Base-by-base conservation (phyloP, 2,113 vertebrate genomes). In the Litocranius walleri region DNA sequence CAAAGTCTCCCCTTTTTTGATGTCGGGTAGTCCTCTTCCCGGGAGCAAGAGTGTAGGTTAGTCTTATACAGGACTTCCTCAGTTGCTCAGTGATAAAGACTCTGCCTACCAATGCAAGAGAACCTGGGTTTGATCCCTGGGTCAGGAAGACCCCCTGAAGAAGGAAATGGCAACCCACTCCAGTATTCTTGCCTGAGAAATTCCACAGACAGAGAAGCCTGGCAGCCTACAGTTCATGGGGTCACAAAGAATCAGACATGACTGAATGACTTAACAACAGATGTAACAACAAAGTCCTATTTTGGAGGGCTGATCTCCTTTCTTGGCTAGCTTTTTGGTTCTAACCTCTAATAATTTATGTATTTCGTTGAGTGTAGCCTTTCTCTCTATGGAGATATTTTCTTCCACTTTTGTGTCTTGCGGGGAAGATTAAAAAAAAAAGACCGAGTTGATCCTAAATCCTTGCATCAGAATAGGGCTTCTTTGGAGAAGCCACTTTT, bases 371-470 rank as follows among this genome's bases (percentile, higher is more conserved):
- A 83, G 74, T 1, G 6, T 62, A 74, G 62, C 50, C 19, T 16
- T 85, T 67, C 27, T 97, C 15, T 61, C 17, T 19, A 21, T 43
- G n/a, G 78, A 71, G 13, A 8, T 48, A 43, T 89, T 94, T 89
- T 62, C 88, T 74, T 17, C 50, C 50, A 71, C 48, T 83, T 90
- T 91, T 61, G 33, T 95, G 40, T 90, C 45, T 95, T 87, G 19
- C 1, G 15, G 25, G 57, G n/a, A 74, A 95, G 91, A 88, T 36
- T 52, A 50, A 78, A 56, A 54, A 64, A 64, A 43, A 48, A 90
- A 29, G 11, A 30, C 7, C 1, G 0, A 2, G 27, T 17, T 0
- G 1, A n/a, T 81, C 87, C 67, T 12, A 17, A 16, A 36, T 17
- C 12, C 29, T 77, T 9, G n/a, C 23, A 7, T 10, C 14, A 29